Evolutionary conservation across 2,113 vertebrate genomes (phyloP), one percentile per base, ranked within the genome.

Genomic region (Strix uralensis): DNA sequence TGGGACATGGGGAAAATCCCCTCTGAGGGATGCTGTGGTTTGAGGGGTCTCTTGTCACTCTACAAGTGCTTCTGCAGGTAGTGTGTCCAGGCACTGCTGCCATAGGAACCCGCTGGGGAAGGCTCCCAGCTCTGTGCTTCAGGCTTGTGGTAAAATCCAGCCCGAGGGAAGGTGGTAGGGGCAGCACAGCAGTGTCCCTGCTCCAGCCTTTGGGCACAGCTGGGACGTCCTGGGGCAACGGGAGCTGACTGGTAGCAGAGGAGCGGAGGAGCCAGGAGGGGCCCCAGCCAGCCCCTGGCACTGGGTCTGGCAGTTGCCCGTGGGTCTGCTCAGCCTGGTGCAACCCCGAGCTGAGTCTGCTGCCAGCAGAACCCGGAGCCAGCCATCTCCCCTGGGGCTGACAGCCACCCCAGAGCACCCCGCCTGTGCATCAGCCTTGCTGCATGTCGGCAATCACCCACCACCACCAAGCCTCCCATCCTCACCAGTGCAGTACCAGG

Each of bases 11-110:
- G 19, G 32, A 54, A 79, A 80, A 80, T n/a, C 25, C 26, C 10
- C 20, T 69, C 17, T 1, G 29, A 51, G 29, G 46, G 34, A 13
- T 22, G 12, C 10, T 0, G 0, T 65, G 18, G 46, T 34, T 13
- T 36, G 34, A 54, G 3, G 8, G 32, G 19, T 61, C 9, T 78
- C 34, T 78, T 77, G 73, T 74, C 46, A 62, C 38, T 7, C 32
- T 62, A 11, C 18, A 66, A 67, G 20, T 34, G 19, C 38, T 84
- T 52, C 46, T 87, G 36, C 5, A 7, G 52, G 5, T 2, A 14
- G 38, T 9, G 42, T 36, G 36, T 62, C 23, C 46, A 34, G 73
- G 42, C 15, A 13, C 23, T 30, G 36, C 69, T 61, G 62, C 44
- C 20, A 8, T 1, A 47, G 63, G 59, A n/a, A 36, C 57, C 25